Conservation (phyloP, 2,113 vertebrate species). For the Hippocampus comes region DNA sequence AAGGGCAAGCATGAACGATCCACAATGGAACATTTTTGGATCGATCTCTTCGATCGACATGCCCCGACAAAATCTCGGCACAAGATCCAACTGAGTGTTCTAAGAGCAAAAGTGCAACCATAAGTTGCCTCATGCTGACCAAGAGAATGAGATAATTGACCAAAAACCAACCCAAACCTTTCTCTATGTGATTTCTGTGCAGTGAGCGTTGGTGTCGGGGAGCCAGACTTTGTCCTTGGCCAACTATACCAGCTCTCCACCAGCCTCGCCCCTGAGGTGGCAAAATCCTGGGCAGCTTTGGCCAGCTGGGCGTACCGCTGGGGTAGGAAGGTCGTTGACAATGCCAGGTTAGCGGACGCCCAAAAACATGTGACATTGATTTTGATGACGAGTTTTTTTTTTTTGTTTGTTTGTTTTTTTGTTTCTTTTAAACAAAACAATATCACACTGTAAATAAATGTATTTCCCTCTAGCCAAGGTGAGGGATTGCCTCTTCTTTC, state of each 20-base stretch:
- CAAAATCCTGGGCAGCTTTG: slow-evolving; percentile 95
- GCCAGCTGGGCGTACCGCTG: slow-evolving; percentile 98
- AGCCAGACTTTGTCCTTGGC: slow-evolving; percentile 92
- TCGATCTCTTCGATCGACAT: neutral
- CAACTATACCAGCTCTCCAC: slow-evolving; percentile 94
- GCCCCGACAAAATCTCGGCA: too few species aligned
- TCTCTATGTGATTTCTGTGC: neutral
- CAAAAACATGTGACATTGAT: neutral
- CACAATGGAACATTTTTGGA: neutral
- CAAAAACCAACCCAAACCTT: too few species aligned
- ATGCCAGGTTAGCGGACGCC: slow-evolving; percentile 82
- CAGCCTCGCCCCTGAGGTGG: slow-evolving; percentile 90
- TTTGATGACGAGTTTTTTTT: neutral
- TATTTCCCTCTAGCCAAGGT: slow-evolving; percentile 80
- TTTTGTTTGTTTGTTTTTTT: neutral
- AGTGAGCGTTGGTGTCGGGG: slow-evolving; percentile 96
- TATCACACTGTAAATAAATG: neutral
- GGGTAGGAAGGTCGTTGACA: slow-evolving; percentile 97
- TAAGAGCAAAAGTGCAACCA: too few species aligned
- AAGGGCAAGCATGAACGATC: neutral
- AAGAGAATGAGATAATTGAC: neutral
- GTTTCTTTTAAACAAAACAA: neutral
- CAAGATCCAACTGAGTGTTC: neutral
- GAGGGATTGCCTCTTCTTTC: slow-evolving; percentile 91
- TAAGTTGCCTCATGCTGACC: neutral